These are phyloP conservation scores for Pterocles orientalis DNA, from an alignment of 2,113 vertebrate genomes.

Conservation along the genomic window DNA sequence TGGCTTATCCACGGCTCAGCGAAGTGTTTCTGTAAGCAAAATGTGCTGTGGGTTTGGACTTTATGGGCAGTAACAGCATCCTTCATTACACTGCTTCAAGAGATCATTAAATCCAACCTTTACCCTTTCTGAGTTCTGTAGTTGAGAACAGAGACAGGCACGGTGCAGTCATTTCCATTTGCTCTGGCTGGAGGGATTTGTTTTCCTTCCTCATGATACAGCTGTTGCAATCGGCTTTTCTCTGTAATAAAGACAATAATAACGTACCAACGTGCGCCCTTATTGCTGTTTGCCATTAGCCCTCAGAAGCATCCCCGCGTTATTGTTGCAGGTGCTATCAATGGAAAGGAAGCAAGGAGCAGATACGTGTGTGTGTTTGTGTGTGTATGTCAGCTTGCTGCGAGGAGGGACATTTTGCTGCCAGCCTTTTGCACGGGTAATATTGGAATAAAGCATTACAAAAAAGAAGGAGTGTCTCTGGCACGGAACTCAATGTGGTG, in stretches of 20 bases:
- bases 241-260: neutral
- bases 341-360: neutral
- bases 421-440: neutral
- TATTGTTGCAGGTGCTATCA: neutral
- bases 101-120: neutral
- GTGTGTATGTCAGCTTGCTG: neutral
- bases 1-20: neutral
- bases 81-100: neutral
- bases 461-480: neutral
- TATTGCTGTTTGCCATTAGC: neutral
- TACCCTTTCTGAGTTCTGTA: neutral
- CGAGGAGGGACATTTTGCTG: neutral
- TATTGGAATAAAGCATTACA: neutral
- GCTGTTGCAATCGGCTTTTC: neutral
- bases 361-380: fast-evolving
- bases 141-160: neutral
- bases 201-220: neutral
- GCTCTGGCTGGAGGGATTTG: neutral
- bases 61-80: neutral
- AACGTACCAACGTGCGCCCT: neutral
- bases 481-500: neutral
- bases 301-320: neutral
- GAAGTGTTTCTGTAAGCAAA: neutral
- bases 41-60: neutral
- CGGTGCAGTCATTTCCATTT: neutral